Evolutionary conservation across 1,140 invertebrate genomes (phyloP).

Genomic region (Meloidogyne floridensis): DNA sequence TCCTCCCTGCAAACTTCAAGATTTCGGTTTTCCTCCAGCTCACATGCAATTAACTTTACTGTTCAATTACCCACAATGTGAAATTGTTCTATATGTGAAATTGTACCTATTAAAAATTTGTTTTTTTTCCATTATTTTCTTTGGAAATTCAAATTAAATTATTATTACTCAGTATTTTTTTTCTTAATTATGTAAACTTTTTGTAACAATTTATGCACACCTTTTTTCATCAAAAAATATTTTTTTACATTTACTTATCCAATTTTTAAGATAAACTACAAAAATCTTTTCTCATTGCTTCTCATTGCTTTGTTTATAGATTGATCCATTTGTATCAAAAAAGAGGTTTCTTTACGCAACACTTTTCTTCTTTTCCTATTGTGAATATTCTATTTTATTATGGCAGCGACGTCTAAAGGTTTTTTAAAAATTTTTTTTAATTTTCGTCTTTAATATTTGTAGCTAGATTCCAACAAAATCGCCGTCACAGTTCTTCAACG

Average conservation of each 20-base stretch:
- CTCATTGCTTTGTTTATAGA: not conserved
- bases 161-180: too few species aligned
- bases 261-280: not conserved
- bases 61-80: too few species aligned
- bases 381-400: not conserved
- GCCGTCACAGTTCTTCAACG: not conserved
- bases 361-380: not conserved
- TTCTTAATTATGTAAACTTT: too few species aligned
- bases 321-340: constrained; percentile 6
- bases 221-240: too few species aligned
- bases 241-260: not conserved
- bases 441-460: not conserved
- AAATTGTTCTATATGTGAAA: too few species aligned
- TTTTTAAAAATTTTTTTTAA: not conserved
- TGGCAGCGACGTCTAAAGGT: not conserved
- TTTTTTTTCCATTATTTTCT: too few species aligned
- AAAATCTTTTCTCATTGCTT: not conserved
- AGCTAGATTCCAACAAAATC: not conserved
- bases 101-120: too few species aligned
- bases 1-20: too few species aligned
- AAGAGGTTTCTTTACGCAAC: not conserved
- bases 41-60: too few species aligned
- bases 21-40: too few species aligned
- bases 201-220: too few species aligned
- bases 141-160: too few species aligned